phyloP scores from a whole-genome alignment of 2,113 vertebrate genomes.

The Takifugu bimaculatus region DNA sequence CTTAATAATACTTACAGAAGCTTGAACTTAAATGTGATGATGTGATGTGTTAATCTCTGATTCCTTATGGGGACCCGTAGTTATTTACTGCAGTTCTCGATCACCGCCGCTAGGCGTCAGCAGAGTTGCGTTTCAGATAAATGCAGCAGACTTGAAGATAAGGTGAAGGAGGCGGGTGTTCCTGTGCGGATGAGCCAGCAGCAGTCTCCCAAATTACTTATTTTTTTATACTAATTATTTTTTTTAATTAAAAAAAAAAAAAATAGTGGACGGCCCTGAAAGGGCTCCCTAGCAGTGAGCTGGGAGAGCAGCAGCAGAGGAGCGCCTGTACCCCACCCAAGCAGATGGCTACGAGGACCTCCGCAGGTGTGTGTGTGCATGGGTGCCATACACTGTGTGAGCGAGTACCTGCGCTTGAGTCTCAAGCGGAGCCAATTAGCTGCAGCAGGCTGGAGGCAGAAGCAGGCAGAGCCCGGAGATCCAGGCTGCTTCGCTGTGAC shows the following conservation, averaged over 20 bases:
- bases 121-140: constrained; percentile 19
- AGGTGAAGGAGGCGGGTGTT: background rate
- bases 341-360: constrained; percentile 53
- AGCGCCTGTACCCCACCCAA: constrained; percentile 39
- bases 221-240: no score
- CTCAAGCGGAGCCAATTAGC: constrained; percentile 68
- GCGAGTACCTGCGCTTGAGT: constrained; percentile 15
- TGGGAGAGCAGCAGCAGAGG: constrained; percentile 45
- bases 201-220: constrained; percentile 7
- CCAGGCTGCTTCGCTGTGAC: constrained; percentile 26
- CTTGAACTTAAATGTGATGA: no score
- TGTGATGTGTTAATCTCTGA: no score
- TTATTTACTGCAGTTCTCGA: constrained; percentile 29
- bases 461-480: constrained; percentile 29
- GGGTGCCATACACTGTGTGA: constrained; percentile 8
- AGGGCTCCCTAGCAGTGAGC: constrained; percentile 75
- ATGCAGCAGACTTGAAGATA: background rate
- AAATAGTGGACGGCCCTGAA: constrained; percentile 20
- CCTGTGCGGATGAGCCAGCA: constrained; percentile 1
- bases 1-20: no score
- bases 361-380: constrained; percentile 10
- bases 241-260: background rate
- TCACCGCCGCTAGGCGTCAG: constrained; percentile 57
- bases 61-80: background rate
- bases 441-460: constrained; percentile 40